phyloP scores from a whole-genome alignment of 2,888 invertebrate species.

The Patella depressa region DNA sequence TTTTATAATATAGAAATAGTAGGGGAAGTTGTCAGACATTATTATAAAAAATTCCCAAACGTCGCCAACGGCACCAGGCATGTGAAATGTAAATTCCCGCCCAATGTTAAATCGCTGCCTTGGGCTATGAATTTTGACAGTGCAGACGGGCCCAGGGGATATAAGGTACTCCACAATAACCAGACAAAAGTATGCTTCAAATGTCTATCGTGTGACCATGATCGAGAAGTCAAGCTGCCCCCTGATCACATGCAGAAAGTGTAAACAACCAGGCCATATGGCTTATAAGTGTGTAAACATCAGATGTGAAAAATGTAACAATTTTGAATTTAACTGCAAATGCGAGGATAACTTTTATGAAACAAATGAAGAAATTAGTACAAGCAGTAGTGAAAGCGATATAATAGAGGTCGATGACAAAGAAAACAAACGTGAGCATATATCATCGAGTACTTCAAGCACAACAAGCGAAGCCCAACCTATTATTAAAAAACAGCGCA shows the following conservation, averaged over 20 bases:
- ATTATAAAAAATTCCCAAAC: neutral
- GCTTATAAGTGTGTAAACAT: neutral
- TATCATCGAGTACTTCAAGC: too few relatives aligned
- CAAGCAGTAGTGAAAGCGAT: too few relatives aligned
- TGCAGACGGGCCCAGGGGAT: neutral
- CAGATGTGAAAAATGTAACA: neutral
- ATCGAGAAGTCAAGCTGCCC: neutral
- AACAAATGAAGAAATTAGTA: neutral
- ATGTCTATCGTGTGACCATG: neutral
- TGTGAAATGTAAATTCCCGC: neutral
- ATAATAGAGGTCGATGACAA: too few relatives aligned
- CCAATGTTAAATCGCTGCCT: neutral
- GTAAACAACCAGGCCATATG: neutral
- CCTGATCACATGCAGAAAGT: neutral
- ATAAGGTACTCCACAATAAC: neutral
- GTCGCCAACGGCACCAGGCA: neutral
- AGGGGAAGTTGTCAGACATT: neutral
- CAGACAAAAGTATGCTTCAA: neutral
- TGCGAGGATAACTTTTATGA: neutral
- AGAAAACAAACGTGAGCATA: too few relatives aligned
- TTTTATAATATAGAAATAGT: neutral
- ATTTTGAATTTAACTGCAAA: neutral
- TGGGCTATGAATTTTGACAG: neutral
- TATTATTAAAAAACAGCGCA: too few relatives aligned
- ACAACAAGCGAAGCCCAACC: too few relatives aligned